Evolutionary conservation across 2,888 invertebrate genomes (phyloP).

Genomic region (Nomada ruficornis): DNA sequence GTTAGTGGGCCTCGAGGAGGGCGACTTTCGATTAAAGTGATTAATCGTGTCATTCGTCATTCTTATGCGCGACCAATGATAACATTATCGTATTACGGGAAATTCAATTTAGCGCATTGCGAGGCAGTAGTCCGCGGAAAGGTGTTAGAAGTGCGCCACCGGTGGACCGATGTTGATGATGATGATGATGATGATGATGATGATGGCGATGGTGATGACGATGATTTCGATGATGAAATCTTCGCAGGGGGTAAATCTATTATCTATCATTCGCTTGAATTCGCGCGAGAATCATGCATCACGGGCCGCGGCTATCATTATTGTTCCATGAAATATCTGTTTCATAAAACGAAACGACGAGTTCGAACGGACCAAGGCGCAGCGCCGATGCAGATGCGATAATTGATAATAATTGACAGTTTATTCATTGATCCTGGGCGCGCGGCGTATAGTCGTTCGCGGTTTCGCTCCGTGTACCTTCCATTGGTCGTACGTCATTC

Average conservation of each 20-base stretch:
- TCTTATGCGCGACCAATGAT: constrained; percentile 58
- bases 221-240: constrained; percentile 62
- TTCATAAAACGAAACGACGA: constrained; percentile 47
- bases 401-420: constrained; percentile 62
- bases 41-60: constrained; percentile 71
- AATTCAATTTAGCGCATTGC: constrained; percentile 68
- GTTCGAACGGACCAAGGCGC: constrained; percentile 25
- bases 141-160: constrained; percentile 42
- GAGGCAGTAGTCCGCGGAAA: constrained; percentile 32
- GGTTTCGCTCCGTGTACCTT: neutral
- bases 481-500: neutral
- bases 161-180: constrained; percentile 18
- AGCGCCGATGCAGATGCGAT: constrained; percentile 31
- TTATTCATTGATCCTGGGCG: constrained; percentile 22
- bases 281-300: constrained; percentile 58
- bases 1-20: constrained; percentile 50
- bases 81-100: constrained; percentile 70
- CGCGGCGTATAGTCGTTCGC: neutral
- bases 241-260: constrained; percentile 67
- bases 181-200: constrained; percentile 53
- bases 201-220: constrained; percentile 49
- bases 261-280: constrained; percentile 63
- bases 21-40: constrained; percentile 55
- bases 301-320: constrained; percentile 48
- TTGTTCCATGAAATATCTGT: constrained; percentile 53